Conservation (phyloP, 2,797 vertebrate species). For the Rousettus madagascariensis region DNA sequence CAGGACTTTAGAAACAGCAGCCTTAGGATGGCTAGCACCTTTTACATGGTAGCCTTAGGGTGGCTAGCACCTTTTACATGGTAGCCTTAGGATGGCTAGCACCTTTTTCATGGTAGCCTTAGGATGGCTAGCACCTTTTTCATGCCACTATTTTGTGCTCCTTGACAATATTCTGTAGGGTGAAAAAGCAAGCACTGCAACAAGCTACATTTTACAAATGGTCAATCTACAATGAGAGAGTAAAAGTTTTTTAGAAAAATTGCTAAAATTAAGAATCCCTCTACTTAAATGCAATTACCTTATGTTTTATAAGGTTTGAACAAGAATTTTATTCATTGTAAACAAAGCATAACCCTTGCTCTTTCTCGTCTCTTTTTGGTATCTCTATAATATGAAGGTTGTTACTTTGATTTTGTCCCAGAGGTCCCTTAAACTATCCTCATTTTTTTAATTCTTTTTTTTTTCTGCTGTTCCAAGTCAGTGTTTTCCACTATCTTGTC, state of each 20-base stretch:
- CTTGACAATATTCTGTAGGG: not conserved
- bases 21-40: not conserved
- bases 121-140: no score
- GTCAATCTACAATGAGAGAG: not conserved
- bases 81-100: not conserved
- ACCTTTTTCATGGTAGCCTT: not conserved
- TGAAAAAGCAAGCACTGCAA: not conserved
- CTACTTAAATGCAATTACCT: not conserved
- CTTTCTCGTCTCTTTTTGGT: no score
- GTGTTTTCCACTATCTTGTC: no score
- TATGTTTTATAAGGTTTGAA: slow-evolving; percentile 22
- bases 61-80: not conserved
- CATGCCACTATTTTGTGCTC: not conserved
- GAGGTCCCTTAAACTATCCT: no score
- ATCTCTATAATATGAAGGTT: no score
- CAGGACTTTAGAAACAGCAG: not conserved
- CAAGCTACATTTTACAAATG: not conserved
- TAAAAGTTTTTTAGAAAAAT: slow-evolving; percentile 6
- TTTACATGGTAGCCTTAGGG: not conserved
- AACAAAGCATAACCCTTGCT: not conserved
- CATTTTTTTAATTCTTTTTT: no score
- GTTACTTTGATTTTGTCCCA: no score
- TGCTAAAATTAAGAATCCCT: not conserved
- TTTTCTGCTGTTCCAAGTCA: no score
- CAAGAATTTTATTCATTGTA: not conserved